These are phyloP conservation scores for Pharmacophagus antenor DNA, from an alignment of 2,888 invertebrate genomes.

Conservation along the genomic window DNA sequence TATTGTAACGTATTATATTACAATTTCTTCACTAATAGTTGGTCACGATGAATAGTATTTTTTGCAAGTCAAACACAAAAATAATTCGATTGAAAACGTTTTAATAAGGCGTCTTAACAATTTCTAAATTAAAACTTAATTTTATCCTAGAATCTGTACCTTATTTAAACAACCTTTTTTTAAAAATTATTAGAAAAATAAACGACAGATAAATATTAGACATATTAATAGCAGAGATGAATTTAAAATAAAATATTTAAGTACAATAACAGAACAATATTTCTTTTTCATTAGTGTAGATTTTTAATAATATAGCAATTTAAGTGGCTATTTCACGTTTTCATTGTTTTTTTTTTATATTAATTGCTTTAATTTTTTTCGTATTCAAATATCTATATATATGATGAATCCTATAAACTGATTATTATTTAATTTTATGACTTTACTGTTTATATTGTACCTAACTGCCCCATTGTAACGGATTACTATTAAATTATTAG, in stretches of 20 bases:
- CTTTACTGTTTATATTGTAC: no score
- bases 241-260: neutral
- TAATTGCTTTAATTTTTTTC: neutral
- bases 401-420: no score
- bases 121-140: no score
- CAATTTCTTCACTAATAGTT: constrained; percentile 21
- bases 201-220: neutral
- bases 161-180: no score
- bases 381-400: neutral
- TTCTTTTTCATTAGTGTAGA: neutral
- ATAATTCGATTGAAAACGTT: neutral
- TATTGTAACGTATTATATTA: constrained; percentile 15
- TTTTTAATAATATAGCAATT: neutral
- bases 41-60: constrained; percentile 19
- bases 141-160: no score
- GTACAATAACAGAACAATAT: neutral
- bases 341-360: neutral
- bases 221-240: constrained; percentile 3
- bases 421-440: no score
- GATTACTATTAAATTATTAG: no score
- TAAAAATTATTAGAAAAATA: neutral
- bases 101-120: neutral
- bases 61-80: constrained; percentile 19
- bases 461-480: no score
- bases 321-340: neutral